Conservation (phyloP, 92 coral and sea anemone species). For the Actinernus sp. region DNA sequence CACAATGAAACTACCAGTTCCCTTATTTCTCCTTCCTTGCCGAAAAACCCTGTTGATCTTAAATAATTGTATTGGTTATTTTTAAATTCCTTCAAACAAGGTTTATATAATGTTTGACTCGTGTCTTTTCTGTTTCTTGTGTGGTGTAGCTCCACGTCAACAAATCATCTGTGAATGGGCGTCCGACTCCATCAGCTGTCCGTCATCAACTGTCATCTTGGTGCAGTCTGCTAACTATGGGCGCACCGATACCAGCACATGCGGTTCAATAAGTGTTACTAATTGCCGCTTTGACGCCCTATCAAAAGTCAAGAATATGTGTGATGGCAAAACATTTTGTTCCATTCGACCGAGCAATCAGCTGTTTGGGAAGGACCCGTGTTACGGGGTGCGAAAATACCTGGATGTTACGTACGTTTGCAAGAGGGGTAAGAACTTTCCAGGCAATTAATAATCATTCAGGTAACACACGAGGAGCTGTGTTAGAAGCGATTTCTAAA, state of each 20-base stretch:
- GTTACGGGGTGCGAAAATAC: slow-evolving; percentile 67
- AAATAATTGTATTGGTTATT: too few species aligned
- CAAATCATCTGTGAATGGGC: slow-evolving; percentile 73
- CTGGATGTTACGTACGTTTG: slow-evolving; percentile 85
- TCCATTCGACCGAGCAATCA: slow-evolving; percentile 58
- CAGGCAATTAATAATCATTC: too few species aligned
- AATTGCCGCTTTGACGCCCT: slow-evolving; percentile 71
- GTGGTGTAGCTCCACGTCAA: slow-evolving; percentile 68
- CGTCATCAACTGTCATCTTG: slow-evolving; percentile 69
- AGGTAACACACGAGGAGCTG: too few species aligned
- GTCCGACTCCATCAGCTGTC: slow-evolving; percentile 74
- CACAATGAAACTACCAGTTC: too few species aligned
- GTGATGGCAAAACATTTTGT: slow-evolving; percentile 66
- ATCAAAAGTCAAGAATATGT: slow-evolving; percentile 38
- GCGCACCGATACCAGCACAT: slow-evolving; percentile 44
- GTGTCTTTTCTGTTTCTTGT: too few species aligned
- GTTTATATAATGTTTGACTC: too few species aligned
- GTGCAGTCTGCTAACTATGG: slow-evolving; percentile 79
- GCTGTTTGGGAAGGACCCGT: slow-evolving; percentile 70
- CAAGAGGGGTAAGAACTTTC: slow-evolving; percentile 47
- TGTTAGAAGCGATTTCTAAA: too few species aligned
- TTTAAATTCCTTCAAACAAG: neutral
- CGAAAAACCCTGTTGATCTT: too few species aligned
- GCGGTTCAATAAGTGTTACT: slow-evolving; percentile 56
- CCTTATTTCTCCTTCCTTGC: too few species aligned